Evolutionary conservation across 2,797 vertebrate genomes (phyloP).

Genomic region (Chanos chanos): DNA sequence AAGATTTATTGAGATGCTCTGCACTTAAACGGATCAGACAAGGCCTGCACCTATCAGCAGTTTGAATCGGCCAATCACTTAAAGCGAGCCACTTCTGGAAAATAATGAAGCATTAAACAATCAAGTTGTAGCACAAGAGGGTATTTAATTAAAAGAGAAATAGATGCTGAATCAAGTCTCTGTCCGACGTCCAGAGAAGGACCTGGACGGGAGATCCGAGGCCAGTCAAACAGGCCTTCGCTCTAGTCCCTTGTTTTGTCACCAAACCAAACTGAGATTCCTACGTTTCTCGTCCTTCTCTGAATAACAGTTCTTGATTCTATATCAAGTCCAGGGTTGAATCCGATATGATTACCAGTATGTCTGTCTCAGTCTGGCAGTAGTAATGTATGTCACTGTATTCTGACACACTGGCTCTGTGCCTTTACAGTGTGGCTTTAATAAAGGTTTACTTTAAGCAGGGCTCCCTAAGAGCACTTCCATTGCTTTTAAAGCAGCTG

Average conservation of each 20-base stretch:
- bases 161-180: slow-evolving; percentile 65
- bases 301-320: no score
- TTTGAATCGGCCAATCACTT: slow-evolving; percentile 79
- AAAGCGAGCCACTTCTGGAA: slow-evolving; percentile 63
- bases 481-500: no score
- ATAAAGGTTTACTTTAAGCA: no score
- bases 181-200: slow-evolving; percentile 18
- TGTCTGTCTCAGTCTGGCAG: no score
- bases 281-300: no score
- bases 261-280: no score
- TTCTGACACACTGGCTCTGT: no score
- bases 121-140: slow-evolving; percentile 57
- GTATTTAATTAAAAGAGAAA: slow-evolving; percentile 72
- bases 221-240: neutral
- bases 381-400: no score
- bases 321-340: no score
- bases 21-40: slow-evolving; percentile 77
- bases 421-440: no score
- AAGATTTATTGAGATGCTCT: slow-evolving; percentile 71
- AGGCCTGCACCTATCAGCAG: slow-evolving; percentile 75
- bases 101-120: slow-evolving; percentile 75
- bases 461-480: no score
- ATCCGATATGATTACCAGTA: no score
- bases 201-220: neutral
- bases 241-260: neutral